Evolutionary conservation across 2,888 invertebrate genomes (phyloP), one percentile per base, ranked within the genome.

Genomic region (Liopterus haemorrhoidalis): DNA sequence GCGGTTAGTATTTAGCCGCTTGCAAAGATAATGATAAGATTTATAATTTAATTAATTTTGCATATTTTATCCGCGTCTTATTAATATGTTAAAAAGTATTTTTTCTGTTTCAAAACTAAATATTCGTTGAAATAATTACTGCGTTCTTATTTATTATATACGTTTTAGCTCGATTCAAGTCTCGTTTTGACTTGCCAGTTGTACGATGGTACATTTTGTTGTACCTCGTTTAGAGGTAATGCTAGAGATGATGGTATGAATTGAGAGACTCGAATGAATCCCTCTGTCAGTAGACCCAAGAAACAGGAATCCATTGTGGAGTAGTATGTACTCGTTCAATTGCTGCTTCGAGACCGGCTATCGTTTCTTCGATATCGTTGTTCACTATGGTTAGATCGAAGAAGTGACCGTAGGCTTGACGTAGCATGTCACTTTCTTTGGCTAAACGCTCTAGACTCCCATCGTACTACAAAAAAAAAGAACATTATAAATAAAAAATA

Each of bases 351-450:
- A 99, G 73, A 52, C 90, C 86, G 31, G 83, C 81, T 61, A 99
- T 94, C 25, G 99, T 99, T 69, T 96, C 96, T 69, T 97, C 96
- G 52, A 99, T 99, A 72, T 99, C 97, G 74, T 96, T 97, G 78
- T 99, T 99, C 53, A 97, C 89, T 63, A 99, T 94, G 57, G 87
- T 92, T 68, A 95, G 75, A 73, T 99, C 99, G 75, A 99, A 99
- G 72, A 92, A 92, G 70, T 99, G 99, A 31, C 97, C 96, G 72
- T 99, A 99, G 9, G 96, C 92, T 65, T 92, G 90, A 24, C 93
- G 85, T 51, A 99, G 75, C 70, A 94, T 84, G 59, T 99, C 96
- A 38, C 96, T 96, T 69, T 99, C 99, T 60, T 92, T 91, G 19
- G 93, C 90, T 54, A 99, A 73, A 45, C 94, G 80, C 68, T 99